These are phyloP conservation scores for Pantherophis guttatus DNA, from an alignment of 2,113 vertebrate species.

Conservation along the genomic window DNA sequence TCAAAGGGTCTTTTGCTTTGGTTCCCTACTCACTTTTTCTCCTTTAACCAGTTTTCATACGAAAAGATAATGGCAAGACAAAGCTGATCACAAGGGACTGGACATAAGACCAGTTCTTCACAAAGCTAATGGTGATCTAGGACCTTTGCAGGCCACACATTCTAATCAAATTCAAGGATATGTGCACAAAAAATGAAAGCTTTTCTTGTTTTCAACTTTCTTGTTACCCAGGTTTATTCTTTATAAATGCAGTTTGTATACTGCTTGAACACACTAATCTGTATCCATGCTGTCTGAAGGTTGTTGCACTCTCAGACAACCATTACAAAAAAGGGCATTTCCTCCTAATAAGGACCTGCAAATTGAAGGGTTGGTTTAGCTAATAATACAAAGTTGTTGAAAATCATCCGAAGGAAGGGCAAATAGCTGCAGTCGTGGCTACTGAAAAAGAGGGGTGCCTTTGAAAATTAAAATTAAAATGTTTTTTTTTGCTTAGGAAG, in stretches of 20 bases:
- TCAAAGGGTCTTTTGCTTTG: slow-evolving; percentile 60
- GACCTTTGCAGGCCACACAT: neutral
- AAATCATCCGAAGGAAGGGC: neutral
- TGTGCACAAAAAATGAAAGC: slow-evolving; percentile 63
- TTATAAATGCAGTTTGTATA: neutral
- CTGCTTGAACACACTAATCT: slow-evolving; percentile 23
- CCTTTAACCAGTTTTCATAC: slow-evolving; percentile 42
- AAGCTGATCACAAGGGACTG: neutral
- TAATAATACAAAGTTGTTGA: neutral
- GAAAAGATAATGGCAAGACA: slow-evolving; percentile 17
- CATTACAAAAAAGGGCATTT: slow-evolving; percentile 50
- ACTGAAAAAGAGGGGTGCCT: neutral
- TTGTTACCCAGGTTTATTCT: neutral
- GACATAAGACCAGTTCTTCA: neutral
- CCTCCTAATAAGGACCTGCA: neutral
- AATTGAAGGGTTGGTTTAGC: neutral
- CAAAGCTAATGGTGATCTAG: neutral
- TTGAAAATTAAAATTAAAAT: neutral
- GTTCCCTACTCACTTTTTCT: slow-evolving; percentile 42
- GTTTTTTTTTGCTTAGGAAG: neutral
- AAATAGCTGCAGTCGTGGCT: neutral
- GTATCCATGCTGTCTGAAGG: slow-evolving; percentile 39
- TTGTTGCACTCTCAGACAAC: neutral
- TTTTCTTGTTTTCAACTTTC: slow-evolving; percentile 2
- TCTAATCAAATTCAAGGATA: slow-evolving; percentile 2